Percentiles rank a stretch among this genome's conserved stretches.
Conservation (phyloP, 2,113 vertebrate genomes). For the Dromaius novaehollandiae region DNA sequence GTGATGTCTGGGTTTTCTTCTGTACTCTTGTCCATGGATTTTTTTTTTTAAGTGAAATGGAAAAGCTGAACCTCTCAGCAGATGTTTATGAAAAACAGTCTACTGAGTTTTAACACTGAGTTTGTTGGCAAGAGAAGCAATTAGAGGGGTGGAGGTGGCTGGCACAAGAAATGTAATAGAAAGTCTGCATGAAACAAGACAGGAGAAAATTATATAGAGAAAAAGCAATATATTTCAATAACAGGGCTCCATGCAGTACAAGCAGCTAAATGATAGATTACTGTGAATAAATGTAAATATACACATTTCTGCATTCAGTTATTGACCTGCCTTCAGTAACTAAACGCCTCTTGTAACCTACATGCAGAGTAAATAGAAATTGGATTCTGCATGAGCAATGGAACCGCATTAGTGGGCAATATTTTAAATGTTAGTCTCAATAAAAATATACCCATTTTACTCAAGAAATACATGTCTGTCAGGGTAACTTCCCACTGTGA, state of each 20-base stretch:
- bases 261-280: constrained; percentile 41
- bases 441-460: constrained; percentile 17
- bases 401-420: constrained; percentile 17
- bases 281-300: constrained; percentile 31
- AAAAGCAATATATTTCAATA: constrained; percentile 38
- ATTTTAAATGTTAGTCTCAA: constrained; percentile 4
- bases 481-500: background rate
- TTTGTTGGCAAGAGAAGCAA: background rate
- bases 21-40: background rate
- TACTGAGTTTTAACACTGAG: background rate
- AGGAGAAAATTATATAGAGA: constrained; percentile 24
- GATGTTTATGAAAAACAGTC: background rate
- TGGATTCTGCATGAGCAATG: constrained; percentile 17
- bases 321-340: constrained; percentile 45
- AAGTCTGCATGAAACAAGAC: background rate
- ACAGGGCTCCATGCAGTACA: background rate
- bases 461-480: background rate
- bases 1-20: background rate
- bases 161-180: background rate
- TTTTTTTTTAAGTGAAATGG: background rate
- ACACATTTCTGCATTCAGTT: constrained; percentile 31
- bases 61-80: background rate
- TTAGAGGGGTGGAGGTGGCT: background rate
- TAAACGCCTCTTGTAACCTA: background rate
- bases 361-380: constrained; percentile 37